Evolutionary conservation across 2,113 vertebrate genomes (phyloP).

Genomic region (Mustela nigripes): DNA sequence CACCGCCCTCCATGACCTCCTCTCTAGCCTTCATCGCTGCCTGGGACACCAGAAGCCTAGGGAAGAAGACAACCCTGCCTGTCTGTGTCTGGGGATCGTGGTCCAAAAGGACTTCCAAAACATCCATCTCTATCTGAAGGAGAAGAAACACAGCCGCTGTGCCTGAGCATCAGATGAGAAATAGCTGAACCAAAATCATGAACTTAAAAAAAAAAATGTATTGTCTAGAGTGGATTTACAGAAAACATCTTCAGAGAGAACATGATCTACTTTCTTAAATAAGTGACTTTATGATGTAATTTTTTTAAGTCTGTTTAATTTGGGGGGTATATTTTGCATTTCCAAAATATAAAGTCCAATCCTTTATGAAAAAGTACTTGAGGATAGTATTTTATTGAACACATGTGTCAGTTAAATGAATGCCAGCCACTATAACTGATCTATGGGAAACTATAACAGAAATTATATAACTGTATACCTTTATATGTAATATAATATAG

Average conservation of each 20-base stretch:
- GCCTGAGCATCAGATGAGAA: background rate
- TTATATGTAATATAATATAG: no score
- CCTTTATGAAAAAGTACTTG: background rate
- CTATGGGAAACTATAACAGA: background rate
- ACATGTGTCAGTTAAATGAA: no score
- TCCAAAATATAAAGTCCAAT: background rate
- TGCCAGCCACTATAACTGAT: background rate
- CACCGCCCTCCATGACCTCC: background rate
- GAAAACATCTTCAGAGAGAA: background rate
- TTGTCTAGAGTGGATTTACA: background rate
- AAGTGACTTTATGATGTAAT: background rate
- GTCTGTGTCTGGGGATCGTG: background rate
- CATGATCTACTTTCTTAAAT: background rate
- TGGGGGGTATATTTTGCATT: background rate
- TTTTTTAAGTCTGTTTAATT: background rate
- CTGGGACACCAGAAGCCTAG: background rate
- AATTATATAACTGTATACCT: no score
- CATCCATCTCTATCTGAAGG: background rate
- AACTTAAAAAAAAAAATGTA: background rate
- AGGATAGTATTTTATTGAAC: background rate
- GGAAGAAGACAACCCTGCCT: background rate
- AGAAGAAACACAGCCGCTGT: background rate
- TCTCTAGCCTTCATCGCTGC: background rate
- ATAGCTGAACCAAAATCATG: background rate
- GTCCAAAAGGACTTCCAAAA: background rate